These are phyloP conservation scores for Oenanthe melanoleuca DNA, from an alignment of 2,113 vertebrate species.

Conservation along the genomic window DNA sequence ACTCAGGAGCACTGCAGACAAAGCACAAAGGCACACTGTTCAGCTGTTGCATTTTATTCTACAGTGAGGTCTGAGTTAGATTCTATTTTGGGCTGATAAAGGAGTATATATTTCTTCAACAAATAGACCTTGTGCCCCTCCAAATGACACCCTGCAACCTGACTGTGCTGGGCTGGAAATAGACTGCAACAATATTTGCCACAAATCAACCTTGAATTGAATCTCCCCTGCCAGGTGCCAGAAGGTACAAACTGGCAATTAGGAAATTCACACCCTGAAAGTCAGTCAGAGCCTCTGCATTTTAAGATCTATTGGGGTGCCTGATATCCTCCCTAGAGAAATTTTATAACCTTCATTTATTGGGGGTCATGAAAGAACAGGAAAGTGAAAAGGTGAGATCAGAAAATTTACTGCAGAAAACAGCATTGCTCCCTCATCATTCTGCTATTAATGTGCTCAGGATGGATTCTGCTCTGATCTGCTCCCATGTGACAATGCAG, in stretches of 20 bases:
- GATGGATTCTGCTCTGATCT: not conserved
- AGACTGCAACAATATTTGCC: not conserved
- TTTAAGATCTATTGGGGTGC: not conserved
- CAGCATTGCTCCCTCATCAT: not conserved
- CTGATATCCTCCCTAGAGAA: not conserved
- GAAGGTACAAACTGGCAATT: not conserved
- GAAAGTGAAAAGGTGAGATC: not conserved
- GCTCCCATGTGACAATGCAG: not conserved
- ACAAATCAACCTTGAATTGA: not conserved
- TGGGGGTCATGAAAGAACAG: not conserved
- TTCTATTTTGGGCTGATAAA: not conserved
- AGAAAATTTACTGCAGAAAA: not conserved
- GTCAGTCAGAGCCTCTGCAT: not conserved
- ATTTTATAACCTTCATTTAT: not conserved
- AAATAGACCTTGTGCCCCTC: not conserved
- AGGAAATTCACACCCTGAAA: not conserved
- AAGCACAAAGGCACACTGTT: conserved; percentile 15
- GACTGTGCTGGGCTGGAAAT: not conserved
- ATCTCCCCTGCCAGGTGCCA: not conserved
- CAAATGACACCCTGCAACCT: not conserved
- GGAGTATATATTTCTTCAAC: not conserved
- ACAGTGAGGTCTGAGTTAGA: not conserved
- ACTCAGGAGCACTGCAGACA: conserved; percentile 80
- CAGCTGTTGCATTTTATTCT: not conserved
- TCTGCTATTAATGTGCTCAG: not conserved